A percentile compares a stretch with the other conserved stretches of the same genome.
Conservation (phyloP, 2,888 invertebrate genomes). For the Cheilosia soror region DNA sequence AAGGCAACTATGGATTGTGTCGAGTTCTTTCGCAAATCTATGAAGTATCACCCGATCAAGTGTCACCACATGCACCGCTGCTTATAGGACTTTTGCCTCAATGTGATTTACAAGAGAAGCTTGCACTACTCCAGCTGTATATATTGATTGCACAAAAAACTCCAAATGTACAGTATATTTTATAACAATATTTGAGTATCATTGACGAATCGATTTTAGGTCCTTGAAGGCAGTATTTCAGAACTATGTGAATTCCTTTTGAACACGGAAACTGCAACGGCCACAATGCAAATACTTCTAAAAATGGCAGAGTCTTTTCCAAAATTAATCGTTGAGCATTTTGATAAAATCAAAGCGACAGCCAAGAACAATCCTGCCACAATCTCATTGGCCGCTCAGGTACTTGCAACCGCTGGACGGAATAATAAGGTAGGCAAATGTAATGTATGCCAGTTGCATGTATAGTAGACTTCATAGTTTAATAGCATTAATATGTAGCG, state of each 20-base stretch:
- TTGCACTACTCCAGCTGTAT: constrained; percentile 92
- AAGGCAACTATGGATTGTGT: constrained; percentile 94
- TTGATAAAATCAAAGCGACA: constrained; percentile 87
- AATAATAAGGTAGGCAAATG: constrained; percentile 86
- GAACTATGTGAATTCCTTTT: constrained; percentile 91
- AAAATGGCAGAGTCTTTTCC: constrained; percentile 90
- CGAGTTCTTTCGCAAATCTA: constrained; percentile 96
- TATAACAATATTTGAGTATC: background rate
- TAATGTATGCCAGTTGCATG: background rate
- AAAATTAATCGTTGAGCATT: constrained; percentile 88
- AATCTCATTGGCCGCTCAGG: constrained; percentile 88
- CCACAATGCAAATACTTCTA: constrained; percentile 90
- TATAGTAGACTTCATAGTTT: too few species aligned
- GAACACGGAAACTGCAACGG: constrained; percentile 86
- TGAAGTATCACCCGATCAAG: constrained; percentile 93
- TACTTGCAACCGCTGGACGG: constrained; percentile 89
- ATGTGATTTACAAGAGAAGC: constrained; percentile 93
- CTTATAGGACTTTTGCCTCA: constrained; percentile 90
- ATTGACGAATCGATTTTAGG: constrained; percentile 82
- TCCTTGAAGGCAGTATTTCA: constrained; percentile 92
- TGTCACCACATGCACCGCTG: constrained; percentile 93
- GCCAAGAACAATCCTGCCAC: constrained; percentile 88
- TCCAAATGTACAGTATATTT: constrained; percentile 86
- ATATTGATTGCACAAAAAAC: constrained; percentile 92
- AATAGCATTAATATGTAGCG: too few species aligned